phyloP scores from a whole-genome alignment of 2,888 invertebrate genomes.

The Bimastos eiseni region DNA sequence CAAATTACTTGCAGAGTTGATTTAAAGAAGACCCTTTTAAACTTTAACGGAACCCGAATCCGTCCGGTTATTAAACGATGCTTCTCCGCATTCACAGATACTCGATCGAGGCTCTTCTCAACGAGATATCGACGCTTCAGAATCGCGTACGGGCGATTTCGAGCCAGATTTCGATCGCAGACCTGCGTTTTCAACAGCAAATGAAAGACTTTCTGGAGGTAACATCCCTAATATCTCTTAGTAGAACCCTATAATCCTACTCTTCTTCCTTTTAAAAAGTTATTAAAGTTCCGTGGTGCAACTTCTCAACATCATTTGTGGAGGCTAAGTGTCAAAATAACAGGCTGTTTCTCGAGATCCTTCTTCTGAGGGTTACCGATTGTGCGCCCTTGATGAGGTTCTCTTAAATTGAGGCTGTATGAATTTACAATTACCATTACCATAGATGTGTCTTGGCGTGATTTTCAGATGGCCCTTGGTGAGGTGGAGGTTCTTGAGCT shows the following conservation, averaged over 20 bases:
- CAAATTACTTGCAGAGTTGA: too few relatives aligned
- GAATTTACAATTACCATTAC: background rate
- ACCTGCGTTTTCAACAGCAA: constrained; percentile 7
- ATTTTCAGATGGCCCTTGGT: constrained; percentile 16
- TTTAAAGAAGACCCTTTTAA: background rate
- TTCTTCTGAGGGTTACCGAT: background rate
- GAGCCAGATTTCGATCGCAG: background rate
- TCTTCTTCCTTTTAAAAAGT: too few relatives aligned
- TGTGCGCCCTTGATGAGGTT: too few relatives aligned
- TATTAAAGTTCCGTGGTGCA: too few relatives aligned
- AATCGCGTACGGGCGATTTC: constrained; percentile 23
- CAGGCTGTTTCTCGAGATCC: background rate
- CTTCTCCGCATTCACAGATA: background rate
- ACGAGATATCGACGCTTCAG: constrained; percentile 20
- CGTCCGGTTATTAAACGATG: background rate
- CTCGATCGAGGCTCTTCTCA: constrained; percentile 17
- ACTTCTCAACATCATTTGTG: background rate
- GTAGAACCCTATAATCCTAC: background rate
- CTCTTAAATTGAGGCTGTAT: too few relatives aligned
- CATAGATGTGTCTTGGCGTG: background rate
- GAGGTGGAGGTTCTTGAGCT: constrained; percentile 51
- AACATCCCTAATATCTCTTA: background rate
- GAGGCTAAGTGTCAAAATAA: background rate
- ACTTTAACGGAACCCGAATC: background rate
- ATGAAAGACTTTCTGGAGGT: constrained; percentile 29